These are phyloP conservation scores for Pterois miles DNA, from an alignment of 2,797 vertebrate genomes.

Conservation along the genomic window DNA sequence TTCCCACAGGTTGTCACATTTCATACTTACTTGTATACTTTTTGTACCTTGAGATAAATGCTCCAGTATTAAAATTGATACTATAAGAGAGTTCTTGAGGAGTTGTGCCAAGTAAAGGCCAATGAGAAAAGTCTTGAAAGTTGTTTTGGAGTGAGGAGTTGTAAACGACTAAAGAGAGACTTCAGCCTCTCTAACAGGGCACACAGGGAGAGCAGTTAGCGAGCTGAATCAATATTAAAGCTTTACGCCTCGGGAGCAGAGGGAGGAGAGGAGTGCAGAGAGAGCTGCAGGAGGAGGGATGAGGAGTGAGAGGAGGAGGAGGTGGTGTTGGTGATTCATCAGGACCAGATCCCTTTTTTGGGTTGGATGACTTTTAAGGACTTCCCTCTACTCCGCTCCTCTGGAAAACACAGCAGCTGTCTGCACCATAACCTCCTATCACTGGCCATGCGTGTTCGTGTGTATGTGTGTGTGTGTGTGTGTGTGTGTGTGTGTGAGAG, in stretches of 20 bases:
- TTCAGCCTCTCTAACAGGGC: conserved; percentile 54
- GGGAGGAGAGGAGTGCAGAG: conserved; percentile 31
- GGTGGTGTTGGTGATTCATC: conserved; percentile 49
- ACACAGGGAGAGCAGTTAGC: conserved; percentile 60
- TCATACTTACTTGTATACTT: background rate
- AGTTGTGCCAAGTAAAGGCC: conserved; percentile 20
- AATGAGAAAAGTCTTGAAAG: conserved; percentile 18
- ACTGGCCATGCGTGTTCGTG: background rate
- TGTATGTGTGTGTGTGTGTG: background rate
- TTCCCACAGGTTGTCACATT: conserved; percentile 2
- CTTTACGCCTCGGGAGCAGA: conserved; percentile 40
- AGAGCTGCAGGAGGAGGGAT: conserved; percentile 18
- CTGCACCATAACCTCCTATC: conserved; percentile 27
- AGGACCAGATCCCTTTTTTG: conserved; percentile 38
- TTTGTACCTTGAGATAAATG: background rate
- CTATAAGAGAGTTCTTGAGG: background rate
- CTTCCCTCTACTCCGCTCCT: conserved; percentile 41
- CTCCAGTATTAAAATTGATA: background rate
- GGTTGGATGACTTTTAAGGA: conserved; percentile 63
- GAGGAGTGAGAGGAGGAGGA: conserved; percentile 9
- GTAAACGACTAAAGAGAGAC: conserved; percentile 47
- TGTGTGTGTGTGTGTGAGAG: background rate
- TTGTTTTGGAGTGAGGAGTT: background rate
- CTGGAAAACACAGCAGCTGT: conserved; percentile 42
- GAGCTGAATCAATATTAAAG: conserved; percentile 70